Base-by-base conservation (phyloP, 2,888 invertebrate species). In the Mactromeris polynyma region DNA sequence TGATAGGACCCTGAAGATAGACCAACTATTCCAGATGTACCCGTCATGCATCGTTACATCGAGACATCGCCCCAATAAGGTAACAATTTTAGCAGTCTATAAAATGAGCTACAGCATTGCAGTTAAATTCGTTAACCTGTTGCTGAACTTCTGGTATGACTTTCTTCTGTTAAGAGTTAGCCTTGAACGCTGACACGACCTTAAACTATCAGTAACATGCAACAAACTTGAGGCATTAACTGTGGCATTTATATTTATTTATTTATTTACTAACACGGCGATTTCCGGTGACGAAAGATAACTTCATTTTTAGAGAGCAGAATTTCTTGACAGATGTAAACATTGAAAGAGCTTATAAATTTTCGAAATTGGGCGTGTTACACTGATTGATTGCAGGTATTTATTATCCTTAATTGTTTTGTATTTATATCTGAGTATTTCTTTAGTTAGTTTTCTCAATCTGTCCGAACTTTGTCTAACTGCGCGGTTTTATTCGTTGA, bases 261-360 rank as follows among this genome's bases (percentile, higher is more conserved):
- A 46, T 73, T 84, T 80, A 86, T 80, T 85, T 81, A 86, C 84
- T 77, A 84, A 78, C 77, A 78, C 26, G n/a, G 21, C 31, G 6
- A 87, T 87, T 87, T 90, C 88, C 90, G 90, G 77, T 81, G 17
- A 31, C 58, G 77, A 9, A 51, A 51, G 26, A 36, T 73, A 36
- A 21, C 86, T 83, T 83, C 86, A 54, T 7, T n/a, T 26, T 17
- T 86, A 54, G 40, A 90, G 86, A 88, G 86, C 73, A 38, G 36
- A 58, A 33, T 54, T 69, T 84, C 85, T 84, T 84, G 84, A 81
- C 86, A 87, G 87, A 89, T 87, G 89, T 89, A 89, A 89, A 89
- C 87, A 89, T 26, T 36, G 73, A 36, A 19, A 33, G 31, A 21
- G 33, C n/a, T 64, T 9, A 64, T 64, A 73, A 58, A 26, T 33